Conservation (phyloP, 2,113 vertebrate genomes). For the Rhabdomys dilectus region DNA sequence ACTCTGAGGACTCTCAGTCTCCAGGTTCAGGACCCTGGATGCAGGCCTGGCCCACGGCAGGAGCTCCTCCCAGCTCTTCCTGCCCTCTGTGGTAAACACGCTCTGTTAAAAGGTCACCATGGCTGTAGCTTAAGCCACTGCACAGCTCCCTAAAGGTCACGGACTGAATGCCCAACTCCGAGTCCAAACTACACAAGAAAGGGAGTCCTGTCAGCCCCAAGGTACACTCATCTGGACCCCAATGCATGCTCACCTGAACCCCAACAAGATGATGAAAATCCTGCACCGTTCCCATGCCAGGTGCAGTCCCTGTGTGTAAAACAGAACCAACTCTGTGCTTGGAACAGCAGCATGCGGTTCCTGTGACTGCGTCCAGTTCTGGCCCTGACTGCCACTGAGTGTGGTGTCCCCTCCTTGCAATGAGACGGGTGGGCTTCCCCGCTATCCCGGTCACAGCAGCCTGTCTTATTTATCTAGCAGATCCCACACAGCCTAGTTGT, state of each 20-base stretch:
- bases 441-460: background rate
- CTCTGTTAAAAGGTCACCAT: background rate
- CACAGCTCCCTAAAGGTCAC: background rate
- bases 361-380: background rate
- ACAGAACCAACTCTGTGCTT: background rate
- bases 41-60: background rate
- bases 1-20: background rate
- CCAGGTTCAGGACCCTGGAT: background rate
- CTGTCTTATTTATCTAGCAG: slow-evolving; percentile 7
- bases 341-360: background rate
- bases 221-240: background rate
- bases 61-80: background rate
- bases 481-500: background rate
- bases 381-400: background rate
- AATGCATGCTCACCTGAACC: background rate
- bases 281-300: background rate
- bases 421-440: background rate
- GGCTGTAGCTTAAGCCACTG: background rate
- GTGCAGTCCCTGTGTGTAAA: background rate
- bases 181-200: background rate
- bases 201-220: background rate
- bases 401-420: rapidly evolving
- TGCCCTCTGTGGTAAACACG: background rate
- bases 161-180: background rate
- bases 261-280: background rate